Base-by-base conservation (phyloP, 2,888 invertebrate genomes). In the Conus canariensis region DNA sequence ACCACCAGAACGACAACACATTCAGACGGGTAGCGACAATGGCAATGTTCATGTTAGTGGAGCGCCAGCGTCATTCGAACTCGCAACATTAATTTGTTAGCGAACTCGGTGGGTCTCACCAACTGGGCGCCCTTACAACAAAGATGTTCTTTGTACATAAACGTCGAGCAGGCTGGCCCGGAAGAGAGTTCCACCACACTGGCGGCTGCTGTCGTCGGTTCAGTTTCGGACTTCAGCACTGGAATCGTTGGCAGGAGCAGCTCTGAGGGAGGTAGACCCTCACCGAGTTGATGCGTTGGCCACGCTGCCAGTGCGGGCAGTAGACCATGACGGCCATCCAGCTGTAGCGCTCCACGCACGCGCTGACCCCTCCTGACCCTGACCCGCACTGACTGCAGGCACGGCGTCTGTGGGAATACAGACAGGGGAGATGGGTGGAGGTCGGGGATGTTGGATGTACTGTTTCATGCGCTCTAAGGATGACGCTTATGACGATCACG, bases 311-410 rank as follows among this genome's bases (percentile, higher is more conserved):
- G 87, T 87, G 87, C 0, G 87, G 67, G 45, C 87, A 87, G 67
- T 87, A 87, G 67, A 87, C 67, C 67, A 87, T 87, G 67, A 87
- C 87, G 67, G n/a, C 22, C 25, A 87, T 70, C 87, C 87, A 87
- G 22, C 64, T 30, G 87, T 87, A 87, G 19, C 45, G 87, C 67
- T 87, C 87, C 87, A 87, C 87, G n/a, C 87, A 87, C 1, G 45
- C 67, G 87, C 30, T 30, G 67, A 87, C 67, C 14, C 67, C 87
- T 12, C 30, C 12, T 30, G 77, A 30, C 25, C 87, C 56, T 19
- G 14, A 45, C 0, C 16, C 70, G 59, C 87, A 87, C 56, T n/a
- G 70, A 16, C 30, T 87, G 87, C 87, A 87, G 25, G 67, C 70
- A 16, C 45, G 67, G 19, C 87, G 67, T 22, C 87, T 87, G 87